Base-by-base conservation (phyloP, 2,113 vertebrate species). In the Crotalus tigris region DNA sequence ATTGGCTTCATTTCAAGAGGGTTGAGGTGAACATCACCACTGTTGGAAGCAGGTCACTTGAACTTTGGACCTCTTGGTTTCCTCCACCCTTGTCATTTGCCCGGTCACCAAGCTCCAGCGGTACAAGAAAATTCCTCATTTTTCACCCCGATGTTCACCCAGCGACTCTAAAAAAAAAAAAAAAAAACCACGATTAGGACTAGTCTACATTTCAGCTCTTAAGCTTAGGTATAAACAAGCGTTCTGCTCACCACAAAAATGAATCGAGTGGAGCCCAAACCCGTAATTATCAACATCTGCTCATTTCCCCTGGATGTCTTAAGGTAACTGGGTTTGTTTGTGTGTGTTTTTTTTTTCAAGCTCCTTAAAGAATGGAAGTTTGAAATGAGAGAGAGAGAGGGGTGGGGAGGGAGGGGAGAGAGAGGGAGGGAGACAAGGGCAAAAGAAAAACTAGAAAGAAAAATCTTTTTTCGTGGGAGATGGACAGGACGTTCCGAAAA, bases 311-410 rank as follows among this genome's bases (percentile, higher is more conserved):
- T 23, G 10, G 0, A 13, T 54, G 13, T 55, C 89, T 88, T 87
- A 57, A 92, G 92, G 95, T 90, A 64, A 90, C 9, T 26, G 93
- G 54, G 87, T 81, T 95, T 88, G 91, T 51, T 94, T 87, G 21
- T 90, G 59, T 93, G 46, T 46, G 44, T 46, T 0, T 96, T 55
- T n/a, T 61, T 93, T 55, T 24, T 54, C 59, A 94, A 81, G 89
- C 89, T 59, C 75, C 89, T 93, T 12, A 23, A 15, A 81, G 0
- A 93, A 93, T 90, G 85, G n/a, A 46, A 7, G 57, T 4, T 81
- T 81, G 33, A 39, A 81, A 81, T 75, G 69, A 39, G 61, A 69
- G 69, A 1, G 69, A 15, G 5, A 1, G 55, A 5, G 13, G 61
- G 61, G 55, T 19, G 54, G 61, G 26, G 61, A 29, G 24, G 9